Conservation (phyloP, 2,797 vertebrate species). For the Naso thynnoides region DNA sequence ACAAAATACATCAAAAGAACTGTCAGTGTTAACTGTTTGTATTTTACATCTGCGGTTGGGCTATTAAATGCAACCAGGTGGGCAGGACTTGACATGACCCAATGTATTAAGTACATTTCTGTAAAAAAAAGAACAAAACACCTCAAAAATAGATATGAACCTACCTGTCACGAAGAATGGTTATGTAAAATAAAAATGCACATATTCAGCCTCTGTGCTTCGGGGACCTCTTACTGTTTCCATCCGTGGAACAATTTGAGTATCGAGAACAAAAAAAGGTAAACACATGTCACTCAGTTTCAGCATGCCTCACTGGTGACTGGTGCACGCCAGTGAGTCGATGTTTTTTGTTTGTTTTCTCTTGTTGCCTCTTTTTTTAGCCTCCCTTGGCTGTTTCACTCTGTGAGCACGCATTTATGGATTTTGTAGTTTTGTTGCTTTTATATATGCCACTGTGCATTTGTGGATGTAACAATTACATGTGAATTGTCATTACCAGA, state of each 20-base stretch:
- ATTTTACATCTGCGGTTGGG: constrained; percentile 30
- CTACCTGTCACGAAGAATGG: constrained; percentile 64
- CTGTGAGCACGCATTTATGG: constrained; percentile 11
- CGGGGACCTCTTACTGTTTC: constrained; percentile 64
- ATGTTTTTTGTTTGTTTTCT: constrained; percentile 44
- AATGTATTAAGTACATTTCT: constrained; percentile 34
- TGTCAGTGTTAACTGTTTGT: constrained; percentile 6
- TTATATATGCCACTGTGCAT: constrained; percentile 1
- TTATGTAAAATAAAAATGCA: constrained; percentile 76
- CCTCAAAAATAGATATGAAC: constrained; percentile 44
- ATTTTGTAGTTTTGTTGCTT: constrained; percentile 1
- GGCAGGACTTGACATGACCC: constrained; percentile 39
- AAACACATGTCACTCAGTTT: constrained; percentile 76
- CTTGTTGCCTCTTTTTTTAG: constrained; percentile 18
- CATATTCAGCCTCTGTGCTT: constrained; percentile 73
- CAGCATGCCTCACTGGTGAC: constrained; percentile 55
- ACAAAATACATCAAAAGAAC: constrained; percentile 24
- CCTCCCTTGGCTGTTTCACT: constrained; percentile 17
- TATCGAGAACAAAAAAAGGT: constrained; percentile 62
- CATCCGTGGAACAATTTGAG: constrained; percentile 72
- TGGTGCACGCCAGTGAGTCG: constrained; percentile 51
- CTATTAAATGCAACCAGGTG: constrained; percentile 37
- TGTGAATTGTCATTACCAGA: constrained; percentile 17
- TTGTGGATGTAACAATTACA: constrained; percentile 1
- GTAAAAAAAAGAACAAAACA: constrained; percentile 32